Base-by-base conservation (phyloP, 2,113 vertebrate species). In the Anser brachyrhynchus region DNA sequence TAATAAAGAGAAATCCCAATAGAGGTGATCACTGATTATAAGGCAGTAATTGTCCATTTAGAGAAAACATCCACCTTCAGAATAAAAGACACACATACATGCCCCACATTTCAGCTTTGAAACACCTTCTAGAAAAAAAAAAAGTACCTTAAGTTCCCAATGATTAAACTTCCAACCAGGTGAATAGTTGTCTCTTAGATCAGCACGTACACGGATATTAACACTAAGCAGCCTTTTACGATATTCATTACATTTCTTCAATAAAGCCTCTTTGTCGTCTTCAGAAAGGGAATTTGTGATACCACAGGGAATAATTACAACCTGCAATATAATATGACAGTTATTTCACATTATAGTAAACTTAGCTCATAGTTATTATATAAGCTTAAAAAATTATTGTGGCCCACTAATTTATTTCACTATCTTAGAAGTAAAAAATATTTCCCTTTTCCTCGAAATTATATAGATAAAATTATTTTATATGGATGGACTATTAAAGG, bases 131-230 rank as follows among this genome's bases (percentile, higher is more conserved):
- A 54, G 19, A 44, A 31, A 75, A 23, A 69, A 73, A 23, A 67
- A 29, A 84, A 7, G 16, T 92, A 99, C 99, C 99, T 99, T 99
- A 44, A 99, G 98, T 87, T 99, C 99, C 99, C 99, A 99, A 97
- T 99, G 99, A 92, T 99, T 99, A 98, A 99, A 99, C 77, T 99
- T 99, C 99, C 99, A 99, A 13, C 99, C 99, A 43, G 99, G 99
- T 22, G 99, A 99, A 91, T 99, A 99, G 97, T 99, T 99, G 77
- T 99, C 99, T 84, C 99, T 96, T 39, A 98, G 66, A 95, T 99
- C 99, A 28, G 96, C 96, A 69, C 98, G 98, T 19, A 98, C 99
- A 49, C 99, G 98, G 80, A 99, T 33, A 26, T 94, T 97, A 28
- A 91, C 98, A 13, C 80, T 94, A 64, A 96, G 98, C 49, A 99